Evolutionary conservation across 1,140 invertebrate genomes (phyloP), one percentile per base, ranked within the genome.

Genomic region (Drosophila malerkotliana): DNA sequence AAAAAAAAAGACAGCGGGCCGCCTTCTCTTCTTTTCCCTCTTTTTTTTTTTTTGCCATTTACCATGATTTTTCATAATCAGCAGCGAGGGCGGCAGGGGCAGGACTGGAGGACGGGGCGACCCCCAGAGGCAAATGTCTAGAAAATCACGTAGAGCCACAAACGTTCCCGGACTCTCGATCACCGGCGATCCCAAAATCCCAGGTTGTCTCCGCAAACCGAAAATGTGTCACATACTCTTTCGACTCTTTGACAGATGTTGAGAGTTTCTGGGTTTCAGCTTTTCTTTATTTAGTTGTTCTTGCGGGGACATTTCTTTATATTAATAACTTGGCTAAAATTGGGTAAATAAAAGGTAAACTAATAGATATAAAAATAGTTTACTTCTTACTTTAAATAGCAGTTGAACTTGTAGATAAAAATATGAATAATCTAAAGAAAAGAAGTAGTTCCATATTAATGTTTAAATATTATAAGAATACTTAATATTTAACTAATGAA

Each of bases 1-100:
- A 59, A 41, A 66, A 41, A 66, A 64, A 51, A 41, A 37, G 75
- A 54, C 77, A 74, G 82, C 77, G 77, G 77, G 72, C 41, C 39
- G 61, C 44, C 68, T 84, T 73, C 62, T 69, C 47, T 51, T 60
- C 26, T 47, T 32, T 49, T 71, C 68, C 63, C 60, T 58, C 49
- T 30, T 66, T 37, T 44, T 37, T 47, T 62, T 60, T 76, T 76
- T 68, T 73, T 71, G 72, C 62, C 72, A 76, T 85, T 79, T 79
- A 80, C 74, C 83, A 87, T 87, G 82, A 87, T 87, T 85, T 85
- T 81, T 85, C 82, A 85, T 85, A 85, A 87, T 85, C 66, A 85
- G 72, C 60, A 52, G 61, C 60, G 69, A 53, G 64, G 62, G 15
- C 39, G 59, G 28, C 14, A 7, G 4, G 32, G 41, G 49, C 37